Percentiles rank a stretch among this genome's conserved stretches.
phyloP scores from a whole-genome alignment of 2,113 vertebrate species.

The Rhinopithecus roxellana region DNA sequence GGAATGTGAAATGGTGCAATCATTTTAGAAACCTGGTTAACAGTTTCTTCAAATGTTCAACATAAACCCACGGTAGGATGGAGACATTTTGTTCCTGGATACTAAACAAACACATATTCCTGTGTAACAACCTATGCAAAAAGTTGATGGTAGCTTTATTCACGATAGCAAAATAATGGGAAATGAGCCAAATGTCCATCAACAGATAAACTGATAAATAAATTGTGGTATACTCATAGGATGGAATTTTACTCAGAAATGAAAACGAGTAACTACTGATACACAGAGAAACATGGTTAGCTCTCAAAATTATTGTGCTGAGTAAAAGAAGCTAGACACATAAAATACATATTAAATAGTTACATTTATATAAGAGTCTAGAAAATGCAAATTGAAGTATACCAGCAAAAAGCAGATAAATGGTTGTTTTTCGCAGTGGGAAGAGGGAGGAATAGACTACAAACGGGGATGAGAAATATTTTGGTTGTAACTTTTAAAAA shows the following conservation, averaged over 20 bases:
- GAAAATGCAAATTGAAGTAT: not conserved
- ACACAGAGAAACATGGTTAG: not conserved
- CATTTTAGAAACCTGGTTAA: not conserved
- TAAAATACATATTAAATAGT: not conserved
- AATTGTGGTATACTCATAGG: not conserved
- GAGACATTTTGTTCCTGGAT: not conserved
- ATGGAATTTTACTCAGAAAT: not conserved
- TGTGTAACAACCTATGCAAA: not conserved
- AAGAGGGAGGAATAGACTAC: not conserved
- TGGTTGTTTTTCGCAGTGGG: fast-evolving
- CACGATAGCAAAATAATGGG: not conserved
- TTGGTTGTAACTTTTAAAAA: not conserved
- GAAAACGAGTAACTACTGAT: not conserved
- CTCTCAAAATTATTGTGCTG: not conserved
- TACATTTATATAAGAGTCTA: not conserved
- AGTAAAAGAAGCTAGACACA: not conserved
- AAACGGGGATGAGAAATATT: not conserved
- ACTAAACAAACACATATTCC: not conserved
- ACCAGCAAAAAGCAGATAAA: not conserved
- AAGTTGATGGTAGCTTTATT: not conserved
- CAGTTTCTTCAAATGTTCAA: not conserved
- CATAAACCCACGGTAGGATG: not conserved
- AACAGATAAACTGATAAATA: not conserved
- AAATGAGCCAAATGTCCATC: not conserved
- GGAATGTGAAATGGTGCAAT: not conserved